Evolutionary conservation across 2,888 invertebrate genomes (phyloP).

Genomic region (Orthosia cruda): DNA sequence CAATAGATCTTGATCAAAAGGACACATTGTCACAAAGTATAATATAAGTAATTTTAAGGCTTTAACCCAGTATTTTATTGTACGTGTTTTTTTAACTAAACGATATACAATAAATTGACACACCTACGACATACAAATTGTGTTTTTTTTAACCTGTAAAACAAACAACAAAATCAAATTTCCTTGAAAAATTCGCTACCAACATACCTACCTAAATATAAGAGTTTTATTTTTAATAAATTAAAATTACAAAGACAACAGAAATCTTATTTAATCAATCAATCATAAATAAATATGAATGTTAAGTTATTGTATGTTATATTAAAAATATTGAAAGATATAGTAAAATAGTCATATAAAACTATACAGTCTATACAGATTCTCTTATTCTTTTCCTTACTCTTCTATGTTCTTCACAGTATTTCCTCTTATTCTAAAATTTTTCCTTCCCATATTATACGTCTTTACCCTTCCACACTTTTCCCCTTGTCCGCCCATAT

Average conservation of each 20-base stretch:
- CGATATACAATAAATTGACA: conserved; percentile 85
- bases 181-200: neutral
- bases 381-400: too few species aligned
- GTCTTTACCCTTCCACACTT: too few species aligned
- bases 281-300: too few species aligned
- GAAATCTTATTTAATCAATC: too few species aligned
- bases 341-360: too few species aligned
- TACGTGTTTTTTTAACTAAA: conserved; percentile 89
- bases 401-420: neutral
- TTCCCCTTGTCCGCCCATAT: neutral
- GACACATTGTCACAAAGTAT: conserved; percentile 74
- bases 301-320: too few species aligned
- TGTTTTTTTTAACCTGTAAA: conserved; percentile 57
- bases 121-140: conserved; percentile 72
- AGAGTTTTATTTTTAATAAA: neutral
- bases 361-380: too few species aligned
- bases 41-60: conserved; percentile 71
- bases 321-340: too few species aligned
- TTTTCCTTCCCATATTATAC: too few species aligned
- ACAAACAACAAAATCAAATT: neutral
- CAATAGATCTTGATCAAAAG: conserved; percentile 75
- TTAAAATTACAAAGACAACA: neutral
- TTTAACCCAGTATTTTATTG: conserved; percentile 86
- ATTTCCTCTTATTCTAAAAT: neutral
- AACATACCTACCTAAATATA: too few species aligned